A percentile compares a stretch with the other conserved stretches of the same genome.
These are phyloP conservation scores for Sparidentex hasta DNA, from an alignment of 2,797 vertebrate species.

Conservation along the genomic window DNA sequence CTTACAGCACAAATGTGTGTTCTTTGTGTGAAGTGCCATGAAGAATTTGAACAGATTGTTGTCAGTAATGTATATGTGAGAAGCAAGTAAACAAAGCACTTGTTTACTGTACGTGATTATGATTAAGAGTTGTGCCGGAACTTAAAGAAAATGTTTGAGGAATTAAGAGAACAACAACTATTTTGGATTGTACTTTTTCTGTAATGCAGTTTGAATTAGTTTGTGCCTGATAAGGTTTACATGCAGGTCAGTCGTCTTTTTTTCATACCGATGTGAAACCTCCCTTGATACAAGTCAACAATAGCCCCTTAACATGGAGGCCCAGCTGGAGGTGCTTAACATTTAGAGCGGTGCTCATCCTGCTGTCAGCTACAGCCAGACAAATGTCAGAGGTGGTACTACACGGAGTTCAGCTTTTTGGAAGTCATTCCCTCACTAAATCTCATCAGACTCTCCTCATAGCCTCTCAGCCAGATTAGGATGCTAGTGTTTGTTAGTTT, in stretches of 20 bases:
- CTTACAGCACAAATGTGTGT: conserved; percentile 59
- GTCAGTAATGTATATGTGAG: conserved; percentile 40
- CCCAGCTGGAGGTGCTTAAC: conserved; percentile 85
- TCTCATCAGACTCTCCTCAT: conserved; percentile 46
- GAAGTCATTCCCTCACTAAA: conserved; percentile 63
- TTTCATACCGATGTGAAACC: conserved; percentile 52
- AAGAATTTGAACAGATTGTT: conserved; percentile 67
- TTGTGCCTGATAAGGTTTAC: conserved; percentile 49
- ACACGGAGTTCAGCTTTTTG: conserved; percentile 77
- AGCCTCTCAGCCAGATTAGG: conserved; percentile 37
- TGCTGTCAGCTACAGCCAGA: conserved; percentile 76
- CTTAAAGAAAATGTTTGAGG: conserved; percentile 11
- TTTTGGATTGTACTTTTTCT: conserved; percentile 6
- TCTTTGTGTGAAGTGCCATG: conserved; percentile 45
- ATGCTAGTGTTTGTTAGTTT: conserved; percentile 32
- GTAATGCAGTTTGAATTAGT: conserved; percentile 35
- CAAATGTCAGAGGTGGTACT: conserved; percentile 78
- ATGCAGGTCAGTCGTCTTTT: conserved; percentile 52
- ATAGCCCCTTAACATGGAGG: conserved; percentile 78
- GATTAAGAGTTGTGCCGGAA: conserved; percentile 21
- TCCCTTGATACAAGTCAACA: conserved; percentile 77
- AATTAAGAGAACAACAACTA: background rate
- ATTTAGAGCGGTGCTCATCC: conserved; percentile 77
- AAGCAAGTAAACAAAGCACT: conserved; percentile 22
- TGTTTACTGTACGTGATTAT: conserved; percentile 8